Conservation (phyloP, 2,113 vertebrate species). For the Desmodus rotundus region DNA sequence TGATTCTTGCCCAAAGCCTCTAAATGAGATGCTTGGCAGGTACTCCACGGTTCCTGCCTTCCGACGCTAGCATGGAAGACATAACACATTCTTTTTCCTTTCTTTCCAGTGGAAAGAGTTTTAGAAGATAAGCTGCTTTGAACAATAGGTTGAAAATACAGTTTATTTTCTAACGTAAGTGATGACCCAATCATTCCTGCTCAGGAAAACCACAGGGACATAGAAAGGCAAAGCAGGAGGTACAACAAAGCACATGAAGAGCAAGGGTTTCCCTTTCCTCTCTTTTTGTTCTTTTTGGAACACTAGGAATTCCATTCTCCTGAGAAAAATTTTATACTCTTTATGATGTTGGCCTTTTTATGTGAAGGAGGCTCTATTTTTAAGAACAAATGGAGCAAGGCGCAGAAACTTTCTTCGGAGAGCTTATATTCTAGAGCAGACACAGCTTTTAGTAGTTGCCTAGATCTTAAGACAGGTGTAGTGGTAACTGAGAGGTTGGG, state of each 20-base stretch:
- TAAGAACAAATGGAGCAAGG: neutral
- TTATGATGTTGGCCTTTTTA: neutral
- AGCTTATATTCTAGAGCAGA: neutral
- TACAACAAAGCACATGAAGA: neutral
- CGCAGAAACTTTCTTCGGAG: neutral
- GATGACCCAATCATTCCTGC: neutral
- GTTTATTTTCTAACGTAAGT: neutral
- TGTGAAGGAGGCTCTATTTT: conserved; percentile 1
- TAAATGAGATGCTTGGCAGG: neutral
- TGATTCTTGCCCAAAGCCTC: neutral
- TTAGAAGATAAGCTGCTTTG: neutral
- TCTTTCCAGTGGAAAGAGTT: neutral
- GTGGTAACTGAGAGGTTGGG: neutral
- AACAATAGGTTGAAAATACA: neutral
- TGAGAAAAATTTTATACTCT: neutral
- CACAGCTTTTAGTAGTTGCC: neutral
- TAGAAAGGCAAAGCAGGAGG: neutral
- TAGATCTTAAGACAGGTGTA: neutral
- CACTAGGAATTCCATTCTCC: neutral
- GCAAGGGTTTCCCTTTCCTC: neutral
- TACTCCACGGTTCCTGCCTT: neutral
- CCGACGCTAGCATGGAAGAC: neutral
- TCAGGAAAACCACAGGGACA: neutral
- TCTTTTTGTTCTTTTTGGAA: neutral
- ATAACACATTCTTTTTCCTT: neutral